A percentile compares a stretch with the other conserved stretches of the same genome.
Conservation (phyloP, 2,113 vertebrate species). For the Pipa parva region DNA sequence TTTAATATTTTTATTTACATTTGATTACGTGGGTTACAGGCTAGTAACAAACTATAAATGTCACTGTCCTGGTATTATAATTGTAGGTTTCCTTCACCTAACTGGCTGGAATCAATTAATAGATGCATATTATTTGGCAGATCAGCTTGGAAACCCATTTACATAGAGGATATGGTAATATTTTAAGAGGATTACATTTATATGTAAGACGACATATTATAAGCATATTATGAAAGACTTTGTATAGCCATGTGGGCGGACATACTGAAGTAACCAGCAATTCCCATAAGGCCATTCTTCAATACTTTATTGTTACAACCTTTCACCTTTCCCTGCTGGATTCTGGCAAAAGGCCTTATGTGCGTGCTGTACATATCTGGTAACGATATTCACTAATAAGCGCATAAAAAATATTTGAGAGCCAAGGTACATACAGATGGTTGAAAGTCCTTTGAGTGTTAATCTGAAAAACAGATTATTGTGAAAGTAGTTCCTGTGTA, state of each 20-base stretch:
- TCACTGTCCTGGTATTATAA: too few relatives aligned
- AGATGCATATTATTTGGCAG: slow-evolving; percentile 27
- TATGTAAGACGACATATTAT: slow-evolving; percentile 2
- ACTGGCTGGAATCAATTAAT: slow-evolving; percentile 30
- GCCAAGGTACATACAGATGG: slow-evolving; percentile 20
- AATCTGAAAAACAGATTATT: slow-evolving; percentile 27
- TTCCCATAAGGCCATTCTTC: too few relatives aligned
- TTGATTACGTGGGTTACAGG: too few relatives aligned
- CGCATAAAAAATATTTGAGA: slow-evolving; percentile 11
- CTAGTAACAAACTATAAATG: too few relatives aligned
- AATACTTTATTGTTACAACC: too few relatives aligned
- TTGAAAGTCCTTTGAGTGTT: slow-evolving; percentile 20
- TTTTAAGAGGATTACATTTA: slow-evolving; percentile 38
- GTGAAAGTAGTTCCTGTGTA: slow-evolving; percentile 3
- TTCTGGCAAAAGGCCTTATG: too few relatives aligned
- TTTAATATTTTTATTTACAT: too few relatives aligned
- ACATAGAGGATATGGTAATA: slow-evolving; percentile 28
- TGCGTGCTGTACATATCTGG: too few relatives aligned
- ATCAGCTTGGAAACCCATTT: slow-evolving; percentile 4
- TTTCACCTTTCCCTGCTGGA: too few relatives aligned
- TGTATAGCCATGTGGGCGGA: not conserved
- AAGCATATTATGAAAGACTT: slow-evolving; percentile 5
- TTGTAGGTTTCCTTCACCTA: too few relatives aligned
- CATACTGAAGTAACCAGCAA: too few relatives aligned
- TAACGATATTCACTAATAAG: too few relatives aligned